A percentile compares a stretch with the other conserved stretches of the same genome.
Evolutionary conservation across 2,113 vertebrate species (phyloP).

Genomic region (Pollachius pollachius): DNA sequence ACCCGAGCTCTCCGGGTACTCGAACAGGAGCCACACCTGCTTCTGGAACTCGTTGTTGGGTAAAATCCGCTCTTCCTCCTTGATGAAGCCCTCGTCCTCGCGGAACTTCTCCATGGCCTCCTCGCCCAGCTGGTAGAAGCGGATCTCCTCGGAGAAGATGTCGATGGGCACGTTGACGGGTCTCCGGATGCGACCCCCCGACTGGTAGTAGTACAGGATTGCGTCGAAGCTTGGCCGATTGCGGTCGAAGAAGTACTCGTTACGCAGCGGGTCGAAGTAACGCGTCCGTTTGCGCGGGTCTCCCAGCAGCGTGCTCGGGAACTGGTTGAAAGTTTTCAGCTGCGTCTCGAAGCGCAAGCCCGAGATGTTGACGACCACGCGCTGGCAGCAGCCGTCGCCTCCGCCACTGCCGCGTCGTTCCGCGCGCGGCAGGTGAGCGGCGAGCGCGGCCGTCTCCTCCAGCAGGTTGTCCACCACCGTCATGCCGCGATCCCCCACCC

Average conservation of each 20-base stretch:
- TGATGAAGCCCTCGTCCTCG: constrained; percentile 97
- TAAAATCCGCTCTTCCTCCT: constrained; percentile 92
- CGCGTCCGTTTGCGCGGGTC: constrained; percentile 94
- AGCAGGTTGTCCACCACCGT: constrained; percentile 84
- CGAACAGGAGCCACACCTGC: constrained; percentile 96
- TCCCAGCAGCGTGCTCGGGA: constrained; percentile 92
- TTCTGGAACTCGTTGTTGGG: constrained; percentile 91
- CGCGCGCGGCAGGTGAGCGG: constrained; percentile 60
- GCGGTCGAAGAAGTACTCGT: constrained; percentile 97
- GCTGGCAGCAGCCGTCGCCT: constrained; percentile 83
- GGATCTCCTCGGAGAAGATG: constrained; percentile 97
- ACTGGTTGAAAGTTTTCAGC: constrained; percentile 94
- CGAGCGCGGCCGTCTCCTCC: constrained; percentile 75
- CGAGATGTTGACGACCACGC: constrained; percentile 96
- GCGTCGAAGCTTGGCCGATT: constrained; percentile 98
- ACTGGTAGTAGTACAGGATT: constrained; percentile 99
- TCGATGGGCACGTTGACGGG: constrained; percentile 97
- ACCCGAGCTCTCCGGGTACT: constrained; percentile 95
- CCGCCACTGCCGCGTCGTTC: constrained; percentile 68
- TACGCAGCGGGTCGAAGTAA: constrained; percentile 96
- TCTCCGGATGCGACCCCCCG: constrained; percentile 91
- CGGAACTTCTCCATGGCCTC: constrained; percentile 98
- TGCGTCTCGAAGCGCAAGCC: constrained; percentile 96
- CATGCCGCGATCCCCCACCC: constrained; percentile 79
- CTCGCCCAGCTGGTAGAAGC: constrained; percentile 95